Conservation (phyloP, 2,113 vertebrate genomes). For the Psettodes erumei region DNA sequence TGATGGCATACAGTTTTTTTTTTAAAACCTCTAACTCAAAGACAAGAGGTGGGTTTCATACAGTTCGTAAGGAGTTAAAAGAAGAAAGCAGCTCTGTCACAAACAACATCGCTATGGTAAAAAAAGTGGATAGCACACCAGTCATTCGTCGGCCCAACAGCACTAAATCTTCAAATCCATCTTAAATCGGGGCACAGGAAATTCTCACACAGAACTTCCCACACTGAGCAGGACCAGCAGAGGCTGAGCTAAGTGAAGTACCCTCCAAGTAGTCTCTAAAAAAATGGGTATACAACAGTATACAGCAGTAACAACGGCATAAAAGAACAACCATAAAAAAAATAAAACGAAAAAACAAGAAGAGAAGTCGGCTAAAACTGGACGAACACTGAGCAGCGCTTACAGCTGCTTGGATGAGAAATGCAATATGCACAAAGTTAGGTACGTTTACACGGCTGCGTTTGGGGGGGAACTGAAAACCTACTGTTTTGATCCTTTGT, state of each 20-base stretch:
- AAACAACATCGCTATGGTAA: background rate
- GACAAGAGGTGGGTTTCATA: slow-evolving; percentile 5
- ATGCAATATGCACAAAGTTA: slow-evolving; percentile 85
- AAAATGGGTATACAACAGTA: slow-evolving; percentile 85
- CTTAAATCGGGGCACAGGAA: slow-evolving; percentile 41
- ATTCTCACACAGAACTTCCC: slow-evolving; percentile 67
- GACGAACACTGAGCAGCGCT: slow-evolving; percentile 75
- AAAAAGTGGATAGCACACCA: slow-evolving; percentile 14
- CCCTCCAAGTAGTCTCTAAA: slow-evolving; percentile 53
- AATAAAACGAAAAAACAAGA: slow-evolving; percentile 4
- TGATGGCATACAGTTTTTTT: slow-evolving; percentile 22
- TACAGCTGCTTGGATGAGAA: slow-evolving; percentile 72
- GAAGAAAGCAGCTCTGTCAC: background rate
- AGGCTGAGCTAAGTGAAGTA: slow-evolving; percentile 48
- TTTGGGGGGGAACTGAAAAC: slow-evolving; percentile 8
- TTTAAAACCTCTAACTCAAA: background rate
- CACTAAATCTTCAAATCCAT: slow-evolving; percentile 6
- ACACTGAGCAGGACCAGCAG: slow-evolving; percentile 40
- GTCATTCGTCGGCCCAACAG: background rate
- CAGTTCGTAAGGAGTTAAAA: background rate
- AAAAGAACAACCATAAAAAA: slow-evolving; percentile 15
- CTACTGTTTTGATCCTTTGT: slow-evolving; percentile 12
- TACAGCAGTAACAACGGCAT: slow-evolving; percentile 72
- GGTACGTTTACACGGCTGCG: slow-evolving; percentile 42
- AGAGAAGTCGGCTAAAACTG: slow-evolving; percentile 67